Evolutionary conservation across 1,140 invertebrate genomes (phyloP).

Genomic region (Helicoverpa zea): DNA sequence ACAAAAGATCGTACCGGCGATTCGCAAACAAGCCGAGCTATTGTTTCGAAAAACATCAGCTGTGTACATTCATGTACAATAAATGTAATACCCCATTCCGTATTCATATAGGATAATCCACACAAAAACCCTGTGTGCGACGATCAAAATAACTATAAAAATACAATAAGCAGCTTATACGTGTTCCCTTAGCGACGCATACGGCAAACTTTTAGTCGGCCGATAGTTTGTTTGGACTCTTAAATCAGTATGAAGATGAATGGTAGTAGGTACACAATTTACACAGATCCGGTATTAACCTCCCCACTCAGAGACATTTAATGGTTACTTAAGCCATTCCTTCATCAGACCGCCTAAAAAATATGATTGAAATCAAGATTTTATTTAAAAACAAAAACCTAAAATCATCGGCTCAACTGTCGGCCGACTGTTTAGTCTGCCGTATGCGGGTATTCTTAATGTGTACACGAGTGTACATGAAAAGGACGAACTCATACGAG

Average conservation of each 20-base stretch:
- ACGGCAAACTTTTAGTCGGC: too few relatives aligned
- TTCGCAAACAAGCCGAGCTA: conserved; percentile 69
- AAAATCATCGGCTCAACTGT: too few relatives aligned
- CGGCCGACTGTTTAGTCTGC: too few relatives aligned
- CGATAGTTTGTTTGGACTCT: too few relatives aligned
- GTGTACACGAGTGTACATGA: conserved; percentile 63
- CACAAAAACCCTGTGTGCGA: conserved; percentile 78
- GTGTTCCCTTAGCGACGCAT: conserved; percentile 61
- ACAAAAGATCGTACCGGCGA: conserved; percentile 69
- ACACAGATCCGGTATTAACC: too few relatives aligned
- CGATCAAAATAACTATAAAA: conserved; percentile 86
- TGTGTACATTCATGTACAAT: conserved; percentile 79
- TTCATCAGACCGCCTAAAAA: too few relatives aligned
- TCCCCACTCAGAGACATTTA: too few relatives aligned
- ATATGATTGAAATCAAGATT: too few relatives aligned
- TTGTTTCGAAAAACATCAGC: conserved; percentile 76
- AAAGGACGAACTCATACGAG: neutral
- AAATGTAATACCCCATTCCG: conserved; percentile 73
- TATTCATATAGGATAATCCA: conserved; percentile 84
- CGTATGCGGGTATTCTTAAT: conserved; percentile 51
- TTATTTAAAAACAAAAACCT: too few relatives aligned
- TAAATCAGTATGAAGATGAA: too few relatives aligned
- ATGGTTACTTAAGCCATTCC: too few relatives aligned
- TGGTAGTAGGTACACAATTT: too few relatives aligned
- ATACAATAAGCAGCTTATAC: conserved; percentile 84